Evolutionary conservation across 2,797 vertebrate genomes (phyloP), one percentile per base, ranked within the genome.

Genomic region (Peromyscus attwateri): DNA sequence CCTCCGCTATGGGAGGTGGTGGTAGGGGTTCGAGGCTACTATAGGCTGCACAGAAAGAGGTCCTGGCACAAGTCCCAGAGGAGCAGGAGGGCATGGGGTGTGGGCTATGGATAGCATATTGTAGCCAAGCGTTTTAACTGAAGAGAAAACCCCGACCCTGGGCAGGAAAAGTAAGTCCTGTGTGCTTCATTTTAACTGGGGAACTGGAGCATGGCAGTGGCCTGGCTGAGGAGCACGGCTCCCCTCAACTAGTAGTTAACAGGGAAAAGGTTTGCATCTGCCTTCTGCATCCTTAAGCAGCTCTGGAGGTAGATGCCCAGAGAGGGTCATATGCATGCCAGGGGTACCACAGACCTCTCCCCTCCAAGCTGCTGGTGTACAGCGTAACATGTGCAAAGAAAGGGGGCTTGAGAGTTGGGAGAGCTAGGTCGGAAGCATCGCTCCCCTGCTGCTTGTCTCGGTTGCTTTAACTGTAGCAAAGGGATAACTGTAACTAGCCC

Each of bases 241-340:
- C 21, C 31, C 60, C 62, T 68, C 23, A 34, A 34, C 70, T 89
- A 23, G 71, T 89, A 23, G 71, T 52, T 49, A 7, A 27, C 37
- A 5, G 19, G n/a, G 43, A 34, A 25, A 92, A 66, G 70, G 43
- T 62, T 23, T 12, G 34, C 0, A n/a, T 70, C 34, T 66, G 34
- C 66, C 68, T 37, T 52, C 52, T 21, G 11, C 14, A 3, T 25
- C 62, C 66, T 40, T 40, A 64, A 64, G 46, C n/a, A 82, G 57
- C 43, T 66, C 62, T 73, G 66, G 70, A 92, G 66, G 55, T 60
- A 0, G 29, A 40, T 3, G 4, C 25, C 57, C 49, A 6, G 64
- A n/a, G 9, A 71, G 37, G 0, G 8, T 12, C 0, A 0, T 0
- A 8, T 7, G 27, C 0, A 2, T 60, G 81, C 49, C 81, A 81